Evolutionary conservation across 1,140 invertebrate species (phyloP).

Genomic region (Pectinophora gossypiella): DNA sequence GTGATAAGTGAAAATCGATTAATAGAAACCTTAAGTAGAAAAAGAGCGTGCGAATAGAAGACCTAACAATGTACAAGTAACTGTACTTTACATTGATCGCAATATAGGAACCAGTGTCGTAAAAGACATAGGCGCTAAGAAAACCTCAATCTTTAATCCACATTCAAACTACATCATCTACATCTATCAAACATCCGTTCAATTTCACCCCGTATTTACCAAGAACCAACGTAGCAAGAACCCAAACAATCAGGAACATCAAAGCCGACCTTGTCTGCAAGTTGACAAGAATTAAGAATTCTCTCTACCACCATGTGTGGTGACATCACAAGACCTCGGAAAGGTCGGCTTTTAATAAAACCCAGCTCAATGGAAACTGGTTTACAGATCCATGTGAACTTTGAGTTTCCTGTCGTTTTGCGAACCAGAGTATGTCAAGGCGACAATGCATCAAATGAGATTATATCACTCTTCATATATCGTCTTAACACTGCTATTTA

Average conservation of each 20-base stretch:
- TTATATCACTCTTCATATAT: background rate
- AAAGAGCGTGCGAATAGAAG: no score
- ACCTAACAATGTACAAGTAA: no score
- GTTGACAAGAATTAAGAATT: background rate
- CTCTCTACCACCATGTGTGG: background rate
- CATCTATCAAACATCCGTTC: no score
- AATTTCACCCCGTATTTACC: no score
- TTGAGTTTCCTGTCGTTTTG: background rate
- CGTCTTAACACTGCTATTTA: background rate
- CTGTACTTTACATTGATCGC: no score
- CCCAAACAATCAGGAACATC: background rate
- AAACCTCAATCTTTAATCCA: no score
- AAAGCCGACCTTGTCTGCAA: background rate
- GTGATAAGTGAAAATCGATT: no score
- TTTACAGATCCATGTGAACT: conserved; percentile 16
- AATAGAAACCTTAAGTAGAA: no score
- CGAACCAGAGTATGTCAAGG: background rate
- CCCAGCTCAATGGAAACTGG: conserved; percentile 41
- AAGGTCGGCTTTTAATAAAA: conserved; percentile 26
- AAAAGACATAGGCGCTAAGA: no score
- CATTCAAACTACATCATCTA: no score
- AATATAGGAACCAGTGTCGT: no score
- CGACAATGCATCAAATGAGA: background rate
- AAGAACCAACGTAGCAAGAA: no score
- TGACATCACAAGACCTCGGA: conserved; percentile 36